These are phyloP conservation scores for Acanthochromis polyacanthus DNA, from an alignment of 2,113 vertebrate species.

Conservation along the genomic window DNA sequence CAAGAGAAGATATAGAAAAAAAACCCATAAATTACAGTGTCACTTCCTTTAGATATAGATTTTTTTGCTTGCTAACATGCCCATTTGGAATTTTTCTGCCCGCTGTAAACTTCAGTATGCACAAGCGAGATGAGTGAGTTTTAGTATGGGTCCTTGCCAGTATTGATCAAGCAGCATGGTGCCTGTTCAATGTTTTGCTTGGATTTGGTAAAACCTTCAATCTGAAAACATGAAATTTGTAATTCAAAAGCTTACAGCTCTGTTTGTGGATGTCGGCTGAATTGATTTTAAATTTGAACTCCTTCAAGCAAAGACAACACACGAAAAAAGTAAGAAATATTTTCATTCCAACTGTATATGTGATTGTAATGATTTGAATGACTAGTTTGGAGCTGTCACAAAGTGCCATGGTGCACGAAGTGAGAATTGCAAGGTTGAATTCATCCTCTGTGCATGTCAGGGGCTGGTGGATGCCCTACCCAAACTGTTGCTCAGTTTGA, in stretches of 20 bases:
- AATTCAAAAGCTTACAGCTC: not conserved
- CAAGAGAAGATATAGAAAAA: no score
- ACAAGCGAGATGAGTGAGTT: not conserved
- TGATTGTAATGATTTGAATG: not conserved
- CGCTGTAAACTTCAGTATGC: not conserved
- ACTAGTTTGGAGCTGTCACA: not conserved
- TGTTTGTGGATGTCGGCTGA: not conserved
- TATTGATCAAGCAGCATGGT: conserved; percentile 24
- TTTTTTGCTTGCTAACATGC: not conserved
- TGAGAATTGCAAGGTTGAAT: conserved; percentile 10
- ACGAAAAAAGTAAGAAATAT: not conserved
- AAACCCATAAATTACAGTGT: no score
- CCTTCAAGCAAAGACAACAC: not conserved
- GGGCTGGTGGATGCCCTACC: not conserved
- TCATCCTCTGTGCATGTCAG: not conserved
- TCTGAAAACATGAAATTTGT: conserved; percentile 1
- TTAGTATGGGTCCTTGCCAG: conserved; percentile 3
- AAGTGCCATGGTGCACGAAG: conserved; percentile 2
- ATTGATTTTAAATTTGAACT: conserved; percentile 19
- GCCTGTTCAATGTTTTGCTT: conserved; percentile 8
- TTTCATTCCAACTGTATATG: not conserved
- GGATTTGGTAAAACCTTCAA: conserved; percentile 1
- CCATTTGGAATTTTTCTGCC: not conserved
- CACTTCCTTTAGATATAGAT: not conserved
- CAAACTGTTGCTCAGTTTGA: not conserved